Percentiles rank a stretch among this genome's conserved stretches.
These are phyloP conservation scores for Oophaga sylvatica DNA, from an alignment of 2,797 vertebrate genomes.

Conservation along the genomic window DNA sequence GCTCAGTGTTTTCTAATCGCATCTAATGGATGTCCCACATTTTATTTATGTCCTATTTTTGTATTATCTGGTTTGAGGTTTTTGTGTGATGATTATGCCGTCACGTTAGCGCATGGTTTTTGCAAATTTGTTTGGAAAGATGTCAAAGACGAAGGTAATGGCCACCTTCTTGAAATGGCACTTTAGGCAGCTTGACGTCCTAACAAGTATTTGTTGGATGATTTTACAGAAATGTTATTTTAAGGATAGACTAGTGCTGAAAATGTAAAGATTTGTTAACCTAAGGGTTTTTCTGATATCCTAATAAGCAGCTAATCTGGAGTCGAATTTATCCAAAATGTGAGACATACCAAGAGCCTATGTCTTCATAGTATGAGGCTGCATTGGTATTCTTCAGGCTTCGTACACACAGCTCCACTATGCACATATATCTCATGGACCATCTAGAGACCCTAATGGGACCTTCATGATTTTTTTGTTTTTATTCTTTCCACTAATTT, in stretches of 20 bases:
- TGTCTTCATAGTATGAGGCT: not conserved
- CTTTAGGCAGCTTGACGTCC: not conserved
- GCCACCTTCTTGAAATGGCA: not conserved
- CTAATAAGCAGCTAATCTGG: not conserved
- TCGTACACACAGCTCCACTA: not conserved
- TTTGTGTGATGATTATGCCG: not conserved
- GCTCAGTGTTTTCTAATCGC: not conserved
- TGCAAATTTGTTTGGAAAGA: not conserved
- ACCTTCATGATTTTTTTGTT: not conserved
- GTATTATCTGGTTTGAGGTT: not conserved
- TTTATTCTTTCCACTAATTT: no score
- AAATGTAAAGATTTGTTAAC: not conserved
- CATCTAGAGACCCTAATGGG: not conserved
- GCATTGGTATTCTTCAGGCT: not conserved
- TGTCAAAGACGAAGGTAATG: no score
- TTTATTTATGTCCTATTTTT: conserved; percentile 1
- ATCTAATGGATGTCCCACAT: not conserved
- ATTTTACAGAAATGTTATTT: not conserved
- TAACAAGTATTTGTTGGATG: no score
- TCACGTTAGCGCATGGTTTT: not conserved
- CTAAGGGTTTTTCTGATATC: not conserved
- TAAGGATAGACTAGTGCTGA: not conserved
- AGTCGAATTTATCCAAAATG: not conserved
- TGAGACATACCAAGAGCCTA: not conserved
- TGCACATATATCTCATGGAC: not conserved